phyloP scores from a whole-genome alignment of 2,888 invertebrate genomes.

The Diarsia dahlii region DNA sequence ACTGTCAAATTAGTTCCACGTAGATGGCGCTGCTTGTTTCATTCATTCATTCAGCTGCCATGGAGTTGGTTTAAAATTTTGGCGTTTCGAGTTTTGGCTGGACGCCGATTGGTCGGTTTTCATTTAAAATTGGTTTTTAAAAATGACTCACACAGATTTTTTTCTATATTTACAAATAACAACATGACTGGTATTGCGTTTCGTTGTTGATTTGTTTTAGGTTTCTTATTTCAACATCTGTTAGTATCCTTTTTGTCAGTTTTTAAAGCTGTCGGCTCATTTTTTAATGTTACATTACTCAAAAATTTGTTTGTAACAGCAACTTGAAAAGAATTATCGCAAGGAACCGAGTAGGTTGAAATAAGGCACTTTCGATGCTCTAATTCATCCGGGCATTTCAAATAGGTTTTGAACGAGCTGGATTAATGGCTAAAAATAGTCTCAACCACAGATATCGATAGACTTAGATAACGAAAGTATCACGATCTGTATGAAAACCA shows the following conservation, averaged over 20 bases:
- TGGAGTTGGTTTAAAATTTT: background rate
- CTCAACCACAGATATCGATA: no score
- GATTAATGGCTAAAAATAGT: background rate
- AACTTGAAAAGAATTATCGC: background rate
- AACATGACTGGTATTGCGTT: background rate
- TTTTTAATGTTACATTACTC: background rate
- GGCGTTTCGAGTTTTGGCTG: background rate
- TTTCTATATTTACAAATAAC: background rate
- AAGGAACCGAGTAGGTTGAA: background rate
- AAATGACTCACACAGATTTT: background rate
- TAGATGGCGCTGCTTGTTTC: background rate
- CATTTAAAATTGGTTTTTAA: background rate
- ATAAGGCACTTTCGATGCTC: background rate
- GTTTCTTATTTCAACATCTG: background rate
- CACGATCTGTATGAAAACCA: no score
- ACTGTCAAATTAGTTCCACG: constrained; percentile 11
- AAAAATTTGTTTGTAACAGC: background rate
- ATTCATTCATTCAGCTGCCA: background rate
- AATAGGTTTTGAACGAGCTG: background rate
- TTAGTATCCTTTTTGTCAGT: background rate
- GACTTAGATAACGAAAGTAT: no score
- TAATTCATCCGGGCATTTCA: background rate
- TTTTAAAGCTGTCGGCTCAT: background rate
- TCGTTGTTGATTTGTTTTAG: background rate
- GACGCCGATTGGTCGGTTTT: background rate